Evolutionary conservation across 2,888 invertebrate genomes (phyloP), one percentile per base, ranked within the genome.

Genomic region (Leucophora obtusa): DNA sequence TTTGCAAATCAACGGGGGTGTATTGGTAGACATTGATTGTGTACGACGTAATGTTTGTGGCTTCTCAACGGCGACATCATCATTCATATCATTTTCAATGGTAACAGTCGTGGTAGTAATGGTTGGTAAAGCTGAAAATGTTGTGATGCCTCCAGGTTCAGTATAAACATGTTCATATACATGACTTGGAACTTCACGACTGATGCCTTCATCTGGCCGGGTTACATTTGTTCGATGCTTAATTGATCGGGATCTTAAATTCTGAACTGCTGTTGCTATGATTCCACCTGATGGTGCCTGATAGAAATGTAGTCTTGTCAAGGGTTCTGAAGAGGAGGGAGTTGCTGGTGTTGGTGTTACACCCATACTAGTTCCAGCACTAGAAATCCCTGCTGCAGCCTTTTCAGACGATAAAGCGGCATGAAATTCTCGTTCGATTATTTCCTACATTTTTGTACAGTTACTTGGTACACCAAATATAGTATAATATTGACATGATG

Each of bases 401-500:
- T 90, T 90, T 87, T 90, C 89, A 84, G 89, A 89, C 85, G 88
- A 89, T 85, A 90, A 87, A 87, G 89, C 90, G 86, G 89, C 89
- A 85, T 89, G 85, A 88, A 90, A 90, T 89, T 90, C 90, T 85
- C 88, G 86, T 86, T 90, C 89, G 85, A 90, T 89, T 86, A 89
- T 86, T 85, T 87, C 89, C 89, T 90, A 89, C 82, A 86, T 86
- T 83, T 83, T 83, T 80, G 83, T 83, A 84, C 83, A 83, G 84
- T 85, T 84, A 84, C 83, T 85, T 83, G 82, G 82, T 84, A 83
- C 79, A 81, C 74, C 77, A 73, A 82, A 82, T 71, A 82, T 79
- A 83, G 77, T 79, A 80, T 79, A 83, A 79, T 79, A 80, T 82
- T 83, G 82, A 82, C 70, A 76, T 77, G 76, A 77, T 71, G 70